A percentile compares a stretch with the other conserved stretches of the same genome.
These are phyloP conservation scores for Platycheirus rosarum DNA, from an alignment of 2,888 invertebrate species.

Conservation along the genomic window DNA sequence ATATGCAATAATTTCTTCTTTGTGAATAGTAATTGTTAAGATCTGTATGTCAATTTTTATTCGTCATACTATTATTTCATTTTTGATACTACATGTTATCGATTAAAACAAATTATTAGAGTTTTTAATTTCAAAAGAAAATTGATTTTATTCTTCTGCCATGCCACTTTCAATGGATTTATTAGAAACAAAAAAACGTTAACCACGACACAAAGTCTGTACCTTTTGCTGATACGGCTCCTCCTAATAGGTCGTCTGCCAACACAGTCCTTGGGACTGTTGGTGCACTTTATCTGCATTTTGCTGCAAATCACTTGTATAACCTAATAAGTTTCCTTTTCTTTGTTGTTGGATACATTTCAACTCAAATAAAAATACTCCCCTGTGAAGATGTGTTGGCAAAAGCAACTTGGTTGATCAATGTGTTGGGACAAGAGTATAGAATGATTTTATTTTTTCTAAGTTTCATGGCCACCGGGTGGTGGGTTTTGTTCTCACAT, in stretches of 20 bases:
- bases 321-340: constrained; percentile 1
- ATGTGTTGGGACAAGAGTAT: constrained; percentile 14
- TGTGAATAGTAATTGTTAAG: too few species aligned
- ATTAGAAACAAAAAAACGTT: too few species aligned
- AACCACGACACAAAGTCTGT: not conserved
- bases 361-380: constrained; percentile 16
- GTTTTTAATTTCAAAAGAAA: too few species aligned
- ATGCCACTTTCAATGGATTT: too few species aligned
- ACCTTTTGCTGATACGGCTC: not conserved
- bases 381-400: constrained; percentile 7
- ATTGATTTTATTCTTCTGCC: too few species aligned
- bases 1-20: too few species aligned
- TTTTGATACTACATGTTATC: too few species aligned
- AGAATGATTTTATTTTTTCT: not conserved
- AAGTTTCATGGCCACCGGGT: constrained; percentile 14
- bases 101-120: too few species aligned
- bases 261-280: constrained; percentile 27
- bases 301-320: constrained; percentile 31
- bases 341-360: constrained; percentile 14
- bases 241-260: constrained; percentile 8
- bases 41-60: too few species aligned
- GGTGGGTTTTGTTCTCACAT: too few species aligned
- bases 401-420: constrained; percentile 9
- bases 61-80: too few species aligned
- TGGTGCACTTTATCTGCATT: constrained; percentile 47